Evolutionary conservation across 2,113 vertebrate species (phyloP).

Genomic region (Psittacula cyanocephala): DNA sequence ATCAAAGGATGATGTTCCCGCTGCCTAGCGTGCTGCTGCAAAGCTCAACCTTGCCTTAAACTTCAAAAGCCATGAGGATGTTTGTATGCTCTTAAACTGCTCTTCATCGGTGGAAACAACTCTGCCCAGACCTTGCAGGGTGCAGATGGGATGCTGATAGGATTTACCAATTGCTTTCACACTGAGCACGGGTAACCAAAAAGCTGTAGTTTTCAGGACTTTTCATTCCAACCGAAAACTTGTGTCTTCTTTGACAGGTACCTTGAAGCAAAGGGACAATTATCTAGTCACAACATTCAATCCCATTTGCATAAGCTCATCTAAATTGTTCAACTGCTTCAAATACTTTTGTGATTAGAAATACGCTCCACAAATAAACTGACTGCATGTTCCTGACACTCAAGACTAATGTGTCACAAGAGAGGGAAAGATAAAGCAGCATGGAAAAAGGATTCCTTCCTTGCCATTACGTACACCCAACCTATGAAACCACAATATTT

Average conservation of each 20-base stretch:
- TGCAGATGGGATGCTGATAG: background rate
- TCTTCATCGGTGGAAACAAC: background rate
- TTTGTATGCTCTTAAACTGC: background rate
- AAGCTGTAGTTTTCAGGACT: background rate
- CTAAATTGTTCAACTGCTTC: slow-evolving; percentile 25
- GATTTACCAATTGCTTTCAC: background rate
- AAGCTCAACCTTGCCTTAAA: background rate
- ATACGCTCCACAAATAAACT: slow-evolving; percentile 26
- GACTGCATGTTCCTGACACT: background rate
- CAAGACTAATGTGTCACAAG: background rate
- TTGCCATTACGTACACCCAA: background rate
- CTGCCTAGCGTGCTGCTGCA: background rate
- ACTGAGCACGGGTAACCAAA: background rate
- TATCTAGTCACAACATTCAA: slow-evolving; percentile 59
- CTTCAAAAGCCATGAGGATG: background rate
- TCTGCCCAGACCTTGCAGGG: background rate
- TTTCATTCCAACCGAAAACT: background rate
- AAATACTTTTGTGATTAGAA: slow-evolving; percentile 19
- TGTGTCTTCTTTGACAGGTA: slow-evolving; percentile 14
- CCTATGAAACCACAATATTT: background rate
- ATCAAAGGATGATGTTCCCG: background rate
- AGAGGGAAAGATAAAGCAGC: background rate
- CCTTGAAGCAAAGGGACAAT: slow-evolving; percentile 54
- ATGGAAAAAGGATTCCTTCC: background rate
- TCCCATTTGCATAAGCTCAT: slow-evolving; percentile 21